These are phyloP conservation scores for Dasypogon diadema DNA, from an alignment of 2,888 invertebrate species.

Conservation along the genomic window DNA sequence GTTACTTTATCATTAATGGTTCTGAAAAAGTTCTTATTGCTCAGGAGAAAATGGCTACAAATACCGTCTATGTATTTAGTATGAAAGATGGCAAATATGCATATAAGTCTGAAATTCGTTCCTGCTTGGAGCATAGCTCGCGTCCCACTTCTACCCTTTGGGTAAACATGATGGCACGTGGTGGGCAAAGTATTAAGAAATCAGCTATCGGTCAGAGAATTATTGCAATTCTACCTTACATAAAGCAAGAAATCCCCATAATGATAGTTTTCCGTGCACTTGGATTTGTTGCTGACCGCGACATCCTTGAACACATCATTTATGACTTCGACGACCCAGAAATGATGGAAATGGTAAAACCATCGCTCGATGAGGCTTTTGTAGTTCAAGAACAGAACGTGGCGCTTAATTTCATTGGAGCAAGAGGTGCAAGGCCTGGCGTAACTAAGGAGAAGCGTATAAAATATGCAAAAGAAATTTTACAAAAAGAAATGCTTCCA, in stretches of 20 bases:
- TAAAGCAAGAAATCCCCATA: slow-evolving; percentile 99
- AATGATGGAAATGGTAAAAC: slow-evolving; percentile 99
- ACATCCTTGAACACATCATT: slow-evolving; percentile 99
- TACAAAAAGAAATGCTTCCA: slow-evolving; percentile 99
- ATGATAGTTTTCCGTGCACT: slow-evolving; percentile 99
- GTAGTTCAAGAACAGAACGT: slow-evolving; percentile 99
- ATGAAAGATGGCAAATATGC: slow-evolving; percentile 99
- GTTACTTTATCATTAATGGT: slow-evolving; percentile 99
- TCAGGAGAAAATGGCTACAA: slow-evolving; percentile 99
- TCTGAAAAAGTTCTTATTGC: slow-evolving; percentile 99
- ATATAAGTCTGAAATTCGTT: slow-evolving; percentile 97
- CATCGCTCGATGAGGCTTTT: slow-evolving; percentile 98
- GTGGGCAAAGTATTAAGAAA: slow-evolving; percentile 98
- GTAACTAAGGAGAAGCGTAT: slow-evolving; percentile 99
- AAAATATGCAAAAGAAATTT: slow-evolving; percentile 98
- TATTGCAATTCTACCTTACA: slow-evolving; percentile 97
- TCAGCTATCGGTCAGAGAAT: slow-evolving; percentile 99
- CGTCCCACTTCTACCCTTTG: slow-evolving; percentile 97
- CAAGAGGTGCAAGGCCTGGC: slow-evolving; percentile 96
- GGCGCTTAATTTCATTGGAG: slow-evolving; percentile 98
- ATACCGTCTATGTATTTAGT: slow-evolving; percentile 99
- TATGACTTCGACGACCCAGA: slow-evolving; percentile 99
- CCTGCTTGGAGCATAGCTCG: slow-evolving; percentile 91
- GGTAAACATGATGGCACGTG: slow-evolving; percentile 99
- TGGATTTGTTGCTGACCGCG: slow-evolving; percentile 98